These are phyloP conservation scores for Cydia strobilella DNA, from an alignment of 1,140 invertebrate genomes.

Conservation along the genomic window DNA sequence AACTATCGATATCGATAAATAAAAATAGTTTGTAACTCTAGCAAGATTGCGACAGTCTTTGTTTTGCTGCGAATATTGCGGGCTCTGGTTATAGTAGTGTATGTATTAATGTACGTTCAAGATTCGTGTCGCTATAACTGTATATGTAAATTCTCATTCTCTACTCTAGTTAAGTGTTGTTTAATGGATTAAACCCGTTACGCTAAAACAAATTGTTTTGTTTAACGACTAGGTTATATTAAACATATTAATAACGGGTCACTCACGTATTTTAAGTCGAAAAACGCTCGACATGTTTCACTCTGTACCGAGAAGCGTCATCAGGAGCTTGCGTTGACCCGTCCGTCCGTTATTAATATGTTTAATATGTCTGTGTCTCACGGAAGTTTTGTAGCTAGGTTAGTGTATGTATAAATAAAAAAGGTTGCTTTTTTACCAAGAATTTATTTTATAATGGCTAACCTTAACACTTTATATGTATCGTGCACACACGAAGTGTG, in stretches of 20 bases:
- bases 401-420: conserved; percentile 37
- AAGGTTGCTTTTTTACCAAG: conserved; percentile 56
- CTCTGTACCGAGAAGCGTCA: no score
- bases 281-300: no score
- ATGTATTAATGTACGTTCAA: not conserved
- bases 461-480: conserved; percentile 47
- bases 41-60: no score
- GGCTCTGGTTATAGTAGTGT: not conserved
- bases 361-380: no score
- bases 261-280: no score
- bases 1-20: no score
- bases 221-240: conserved; percentile 10
- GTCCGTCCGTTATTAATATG: no score
- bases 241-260: no score
- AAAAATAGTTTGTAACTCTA: no score
- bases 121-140: not conserved
- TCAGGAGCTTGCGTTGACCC: no score
- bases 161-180: conserved; percentile 15
- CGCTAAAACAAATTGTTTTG: not conserved
- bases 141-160: not conserved
- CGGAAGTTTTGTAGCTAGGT: no score
- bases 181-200: conserved; percentile 5
- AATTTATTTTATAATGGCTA: conserved; percentile 61
- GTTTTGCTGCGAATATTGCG: no score
- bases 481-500: conserved; percentile 34